Base-by-base conservation (phyloP, 1,140 invertebrate genomes). In the Drosophila asahinai region DNA sequence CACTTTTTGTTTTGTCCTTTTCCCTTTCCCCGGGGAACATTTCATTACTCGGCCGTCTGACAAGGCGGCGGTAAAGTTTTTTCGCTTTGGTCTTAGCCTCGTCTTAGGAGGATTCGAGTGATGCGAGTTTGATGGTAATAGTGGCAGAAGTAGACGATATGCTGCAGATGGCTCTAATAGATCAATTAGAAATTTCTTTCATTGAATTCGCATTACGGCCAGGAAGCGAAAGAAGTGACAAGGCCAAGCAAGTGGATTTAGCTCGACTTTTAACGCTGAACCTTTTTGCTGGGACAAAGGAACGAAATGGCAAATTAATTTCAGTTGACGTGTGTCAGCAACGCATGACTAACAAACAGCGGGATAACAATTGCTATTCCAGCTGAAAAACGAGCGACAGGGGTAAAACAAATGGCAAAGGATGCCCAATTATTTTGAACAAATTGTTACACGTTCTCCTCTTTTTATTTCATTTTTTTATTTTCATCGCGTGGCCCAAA, bases 371-470 rank as follows among this genome's bases (percentile, higher is more conserved):
- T 67, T 80, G 60, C 61, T 52, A 71, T 65, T 76, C 75, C 73
- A 64, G 65, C 51, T 79, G 70, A 82, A 82, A 77, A 82, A 71
- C 52, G 49, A 68, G 79, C 74, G 78, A 79, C 68, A 80, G 73
- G 63, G 30, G 36, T 49, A 42, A 71, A 87, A 87, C 58, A 83
- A 87, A 87, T 87, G 83, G 72, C 52, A 80, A 77, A 77, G 83
- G 83, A 73, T 80, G 68, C 58, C 80, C 72, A 80, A 87, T 87
- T 87, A 87, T 87, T 87, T 71, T 64, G 52, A 60, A 82, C 66
- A 87, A 80, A 74, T 80, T 58, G 51, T 64, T 65, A 64, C 65
- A 87, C 72, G 66, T 74, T 77, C 12, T 14, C 3, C 12, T 14
- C 12, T 12, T 36, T 36, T 36, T 36, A 11, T 36, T 36, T 54